Base-by-base conservation (phyloP, 2,888 invertebrate genomes). In the Harpagoxenus sublaevis region DNA sequence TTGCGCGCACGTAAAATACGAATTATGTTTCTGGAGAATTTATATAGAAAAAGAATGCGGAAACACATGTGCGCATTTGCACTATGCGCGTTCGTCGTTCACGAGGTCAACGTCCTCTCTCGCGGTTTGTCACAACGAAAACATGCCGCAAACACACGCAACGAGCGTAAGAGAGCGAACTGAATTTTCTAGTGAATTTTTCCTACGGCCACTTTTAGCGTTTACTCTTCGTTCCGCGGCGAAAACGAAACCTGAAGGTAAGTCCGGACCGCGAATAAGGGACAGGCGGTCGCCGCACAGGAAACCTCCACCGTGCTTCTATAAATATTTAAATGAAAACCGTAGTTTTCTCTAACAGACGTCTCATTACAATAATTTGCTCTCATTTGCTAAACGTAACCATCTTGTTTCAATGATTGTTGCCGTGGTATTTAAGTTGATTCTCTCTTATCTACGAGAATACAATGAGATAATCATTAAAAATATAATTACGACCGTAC, bases 311-410 rank as follows among this genome's bases (percentile, higher is more conserved):
- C 57, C 35, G 28, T 39, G 8, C 35, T 70, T 71, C 60, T 53
- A 79, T 79, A 79, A 79, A 81, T 81, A 81, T 81, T 81, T 71
- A 81, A 81, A 71, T 71, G 51, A 68, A 71, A 71, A 81, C 79
- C 60, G 60, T 51, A 81, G 48, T 81, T 81, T 81, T 81, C 60
- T 68, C 60, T 68, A 81, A 81, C 79, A 81, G 60, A 28, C 79
- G 60, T 70, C 79, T 79, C 60, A 48, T 81, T 78, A 68, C 68
- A 81, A 71, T 71, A 81, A 71, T 71, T 81, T 81, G 71, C n/a
- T 71, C 79, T 81, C 71, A 62, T 81, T 81, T 81, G 48, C 39
- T 51, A 60, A 48, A 39, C 28, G 48, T 71, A 71, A 81, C 48
- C 60, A 79, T 48, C 71, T 81, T 81, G 71, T 60, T 60, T 62